Base-by-base conservation (phyloP, 2,888 invertebrate species). In the Spodoptera littoralis region DNA sequence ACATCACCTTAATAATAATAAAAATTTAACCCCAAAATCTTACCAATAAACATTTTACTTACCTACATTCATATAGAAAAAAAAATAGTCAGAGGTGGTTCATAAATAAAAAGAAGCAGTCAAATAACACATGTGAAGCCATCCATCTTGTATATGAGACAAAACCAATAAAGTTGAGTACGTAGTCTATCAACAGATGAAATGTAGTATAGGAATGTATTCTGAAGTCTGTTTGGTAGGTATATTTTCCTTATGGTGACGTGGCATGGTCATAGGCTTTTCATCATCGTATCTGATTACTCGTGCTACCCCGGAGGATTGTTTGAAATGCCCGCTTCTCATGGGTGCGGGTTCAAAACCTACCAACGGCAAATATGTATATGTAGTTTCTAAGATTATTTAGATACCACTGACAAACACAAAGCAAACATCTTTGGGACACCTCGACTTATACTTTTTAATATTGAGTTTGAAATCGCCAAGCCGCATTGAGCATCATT, bases 111-210 rank as follows among this genome's bases (percentile, higher is more conserved):
- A 60, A 63, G 30, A 41, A 49, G 45, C 58, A 73, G 76, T 76
- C 76, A 76, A 73, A 63, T 72, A 72, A 63, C 49, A 67, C 60
- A 76, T 47, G 60, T 52, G 51, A 48, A 67, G 30, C 24, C 44
- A 77, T 69, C 65, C 70, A 58, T 75, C 70, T 70, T 62, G 43
- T 11, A 12, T 70, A 70, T 73, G 60, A 76, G 55, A 58, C 58
- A 73, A 77, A 64, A 77, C 70, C 77, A 75, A 77, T 75, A 75
- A 77, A 65, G 59, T 77, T 65, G 74, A 75, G 73, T 77, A 70
- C 52, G 51, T 60, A 77, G 60, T 77, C 70, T 65, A 73, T 65
- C 77, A 65, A 55, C 57, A 48, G 63, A 73, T 67, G 71, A 72
- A 70, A 12, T 66, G 54, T 45, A 36, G 54, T 59, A 30, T 36